A percentile compares a stretch with the other conserved stretches of the same genome.
Evolutionary conservation across 2,113 vertebrate genomes (phyloP).

Genomic region (Ivindomyrus marchei): DNA sequence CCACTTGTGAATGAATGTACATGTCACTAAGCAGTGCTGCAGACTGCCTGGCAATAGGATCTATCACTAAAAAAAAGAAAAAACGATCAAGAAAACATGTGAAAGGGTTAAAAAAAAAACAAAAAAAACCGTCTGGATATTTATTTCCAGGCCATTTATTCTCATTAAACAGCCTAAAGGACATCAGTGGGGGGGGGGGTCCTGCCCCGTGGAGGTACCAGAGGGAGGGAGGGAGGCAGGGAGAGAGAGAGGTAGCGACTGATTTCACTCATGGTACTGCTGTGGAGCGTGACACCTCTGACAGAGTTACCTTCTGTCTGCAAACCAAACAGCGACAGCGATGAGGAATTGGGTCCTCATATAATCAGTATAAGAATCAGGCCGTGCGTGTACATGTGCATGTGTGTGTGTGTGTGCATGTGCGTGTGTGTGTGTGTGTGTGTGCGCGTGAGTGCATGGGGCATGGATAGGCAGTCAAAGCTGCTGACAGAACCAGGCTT

Average conservation of each 20-base stretch:
- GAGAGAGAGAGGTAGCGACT: slow-evolving; percentile 30
- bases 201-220: slow-evolving; percentile 55
- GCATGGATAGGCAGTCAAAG: no score
- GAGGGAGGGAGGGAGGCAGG: slow-evolving; percentile 16
- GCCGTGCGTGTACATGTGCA: no score
- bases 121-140: slow-evolving; percentile 58
- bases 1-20: not conserved
- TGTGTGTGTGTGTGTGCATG: no score
- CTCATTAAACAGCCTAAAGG: slow-evolving; percentile 62
- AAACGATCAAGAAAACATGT: slow-evolving; percentile 34
- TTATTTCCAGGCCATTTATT: slow-evolving; percentile 73
- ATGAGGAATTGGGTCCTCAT: no score
- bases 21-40: not conserved
- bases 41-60: slow-evolving; percentile 15
- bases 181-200: slow-evolving; percentile 58
- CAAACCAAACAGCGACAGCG: not conserved
- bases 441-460: not conserved
- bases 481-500: slow-evolving; percentile 4
- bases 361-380: no score
- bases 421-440: no score
- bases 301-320: not conserved
- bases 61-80: not conserved
- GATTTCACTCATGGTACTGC: slow-evolving; percentile 50
- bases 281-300: slow-evolving; percentile 57
- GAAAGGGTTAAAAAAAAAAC: slow-evolving; percentile 11